Evolutionary conservation across 2,797 vertebrate genomes (phyloP).

Genomic region (Halcyon leucocephala): DNA sequence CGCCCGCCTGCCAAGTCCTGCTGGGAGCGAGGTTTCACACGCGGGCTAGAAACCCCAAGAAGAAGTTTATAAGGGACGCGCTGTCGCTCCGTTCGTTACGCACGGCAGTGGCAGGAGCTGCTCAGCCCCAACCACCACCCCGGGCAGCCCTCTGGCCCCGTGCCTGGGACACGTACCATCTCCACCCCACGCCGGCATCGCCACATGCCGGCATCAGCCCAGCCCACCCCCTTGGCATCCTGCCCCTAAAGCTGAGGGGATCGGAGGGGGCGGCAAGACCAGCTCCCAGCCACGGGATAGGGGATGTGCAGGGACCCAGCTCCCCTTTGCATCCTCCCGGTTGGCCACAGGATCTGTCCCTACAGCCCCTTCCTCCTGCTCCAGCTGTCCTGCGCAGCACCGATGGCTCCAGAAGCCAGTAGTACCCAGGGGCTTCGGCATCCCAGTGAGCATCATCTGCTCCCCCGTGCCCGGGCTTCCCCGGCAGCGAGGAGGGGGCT

Average conservation of each 20-base stretch:
- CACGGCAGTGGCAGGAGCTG: neutral
- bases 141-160: fast-evolving
- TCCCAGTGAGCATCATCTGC: neutral
- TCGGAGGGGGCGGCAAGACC: fast-evolving
- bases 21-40: neutral
- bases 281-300: fast-evolving
- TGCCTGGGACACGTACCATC: fast-evolving
- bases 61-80: neutral
- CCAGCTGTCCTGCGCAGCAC: neutral
- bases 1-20: conserved; percentile 9
- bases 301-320: fast-evolving
- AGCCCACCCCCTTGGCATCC: neutral
- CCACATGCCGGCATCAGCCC: neutral
- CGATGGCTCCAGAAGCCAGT: fast-evolving
- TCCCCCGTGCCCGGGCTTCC: neutral
- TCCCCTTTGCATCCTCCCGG: neutral
- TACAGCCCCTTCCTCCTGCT: fast-evolving
- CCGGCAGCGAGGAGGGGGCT: neutral
- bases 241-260: fast-evolving
- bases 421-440: fast-evolving
- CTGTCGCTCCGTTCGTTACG: neutral
- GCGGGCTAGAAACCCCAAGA: neutral
- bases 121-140: neutral
- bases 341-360: neutral
- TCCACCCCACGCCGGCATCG: fast-evolving